These are phyloP conservation scores for Xenopus borealis DNA, from an alignment of 2,113 vertebrate genomes.

Conservation along the genomic window DNA sequence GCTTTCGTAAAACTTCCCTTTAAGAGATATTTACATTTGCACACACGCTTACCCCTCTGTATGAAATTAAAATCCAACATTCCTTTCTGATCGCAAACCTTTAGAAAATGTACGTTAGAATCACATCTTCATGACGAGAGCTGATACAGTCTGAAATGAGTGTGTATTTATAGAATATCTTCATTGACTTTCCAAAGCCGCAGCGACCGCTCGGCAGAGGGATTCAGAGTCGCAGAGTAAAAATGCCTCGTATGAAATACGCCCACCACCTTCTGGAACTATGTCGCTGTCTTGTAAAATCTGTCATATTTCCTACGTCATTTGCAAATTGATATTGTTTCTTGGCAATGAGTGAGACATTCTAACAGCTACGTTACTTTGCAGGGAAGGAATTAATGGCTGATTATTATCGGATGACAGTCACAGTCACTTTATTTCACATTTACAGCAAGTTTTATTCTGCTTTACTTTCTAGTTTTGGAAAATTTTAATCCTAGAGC, in stretches of 20 bases:
- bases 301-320: background rate
- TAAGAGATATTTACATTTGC: too few species aligned
- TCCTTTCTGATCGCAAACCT: too few species aligned
- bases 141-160: too few species aligned
- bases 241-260: background rate
- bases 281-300: background rate
- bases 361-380: background rate
- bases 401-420: background rate
- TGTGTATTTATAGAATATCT: too few species aligned
- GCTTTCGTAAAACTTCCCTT: too few species aligned
- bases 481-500: too few species aligned
- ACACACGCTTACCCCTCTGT: too few species aligned
- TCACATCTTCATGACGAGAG: too few species aligned
- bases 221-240: background rate
- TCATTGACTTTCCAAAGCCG: too few species aligned
- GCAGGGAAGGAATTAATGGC: background rate
- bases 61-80: too few species aligned
- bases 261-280: constrained; percentile 7
- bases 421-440: background rate
- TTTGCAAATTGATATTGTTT: background rate
- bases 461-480: too few species aligned
- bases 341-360: background rate
- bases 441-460: background rate
- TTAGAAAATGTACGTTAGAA: too few species aligned
- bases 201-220: background rate